These are phyloP conservation scores for Antheraea yamamai DNA, from an alignment of 2,888 invertebrate species.

Conservation along the genomic window DNA sequence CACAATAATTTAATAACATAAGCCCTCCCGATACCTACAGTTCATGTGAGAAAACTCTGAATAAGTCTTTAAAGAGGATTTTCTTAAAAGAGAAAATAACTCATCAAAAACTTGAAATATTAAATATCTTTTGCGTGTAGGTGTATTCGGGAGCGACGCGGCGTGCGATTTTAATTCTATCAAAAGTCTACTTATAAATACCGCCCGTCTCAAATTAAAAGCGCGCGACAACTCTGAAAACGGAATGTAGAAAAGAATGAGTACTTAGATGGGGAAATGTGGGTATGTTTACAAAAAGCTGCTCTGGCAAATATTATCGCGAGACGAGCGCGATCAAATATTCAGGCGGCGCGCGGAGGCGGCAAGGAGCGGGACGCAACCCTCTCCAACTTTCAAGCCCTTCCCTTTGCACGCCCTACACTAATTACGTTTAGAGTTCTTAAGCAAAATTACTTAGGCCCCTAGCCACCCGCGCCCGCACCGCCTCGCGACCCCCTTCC, in stretches of 20 bases:
- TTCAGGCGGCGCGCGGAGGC: conserved; percentile 74
- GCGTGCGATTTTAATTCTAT: conserved; percentile 79
- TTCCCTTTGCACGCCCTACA: conserved; percentile 84
- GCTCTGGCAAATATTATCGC: conserved; percentile 81
- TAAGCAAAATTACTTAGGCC: conserved; percentile 87
- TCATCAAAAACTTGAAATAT: conserved; percentile 69
- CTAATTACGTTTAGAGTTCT: conserved; percentile 87
- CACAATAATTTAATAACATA: conserved; percentile 39
- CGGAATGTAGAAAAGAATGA: conserved; percentile 71
- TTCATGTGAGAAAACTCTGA: conserved; percentile 51
- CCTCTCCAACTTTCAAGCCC: conserved; percentile 84
- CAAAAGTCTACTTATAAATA: conserved; percentile 77
- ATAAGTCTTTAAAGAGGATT: conserved; percentile 71
- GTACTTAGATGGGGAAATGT: conserved; percentile 73
- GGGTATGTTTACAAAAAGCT: conserved; percentile 79
- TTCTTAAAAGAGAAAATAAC: conserved; percentile 64
- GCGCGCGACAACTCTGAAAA: conserved; percentile 75
- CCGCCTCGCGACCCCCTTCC: conserved; percentile 70
- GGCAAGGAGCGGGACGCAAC: conserved; percentile 76
- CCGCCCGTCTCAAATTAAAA: conserved; percentile 76
- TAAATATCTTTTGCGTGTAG: conserved; percentile 61
- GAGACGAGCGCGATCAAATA: conserved; percentile 80
- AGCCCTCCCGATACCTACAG: conserved; percentile 49
- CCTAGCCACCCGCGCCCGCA: conserved; percentile 73
- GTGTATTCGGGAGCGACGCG: conserved; percentile 69